phyloP scores from a whole-genome alignment of 53 echinoderm and acorn worm species.

The Paelopatides confundens region DNA sequence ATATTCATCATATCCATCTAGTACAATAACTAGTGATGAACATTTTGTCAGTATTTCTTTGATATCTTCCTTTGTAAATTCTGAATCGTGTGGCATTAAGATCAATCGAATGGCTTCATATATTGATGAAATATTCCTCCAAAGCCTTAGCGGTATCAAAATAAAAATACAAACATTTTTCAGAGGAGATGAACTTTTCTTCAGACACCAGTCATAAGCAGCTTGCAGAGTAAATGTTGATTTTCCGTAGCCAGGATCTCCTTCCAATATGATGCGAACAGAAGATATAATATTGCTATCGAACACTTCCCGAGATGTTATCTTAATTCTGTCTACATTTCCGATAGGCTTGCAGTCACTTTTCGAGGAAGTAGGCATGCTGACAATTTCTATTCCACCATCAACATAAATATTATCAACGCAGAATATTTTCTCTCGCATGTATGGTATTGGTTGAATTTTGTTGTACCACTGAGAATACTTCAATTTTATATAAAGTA shows the following conservation, averaged over 20 bases:
- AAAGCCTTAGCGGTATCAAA: neutral
- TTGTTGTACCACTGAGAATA: neutral
- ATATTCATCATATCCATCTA: conserved; percentile 7
- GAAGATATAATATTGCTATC: neutral
- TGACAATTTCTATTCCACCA: neutral
- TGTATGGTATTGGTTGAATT: neutral
- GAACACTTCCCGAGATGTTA: neutral
- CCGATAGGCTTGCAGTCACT: neutral
- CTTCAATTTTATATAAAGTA: too few relatives aligned
- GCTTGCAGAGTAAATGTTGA: neutral
- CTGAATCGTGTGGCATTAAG: neutral
- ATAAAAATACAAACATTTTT: neutral
- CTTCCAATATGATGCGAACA: neutral
- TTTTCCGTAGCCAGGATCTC: neutral
- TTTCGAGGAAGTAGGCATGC: too few relatives aligned
- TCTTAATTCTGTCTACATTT: too few relatives aligned
- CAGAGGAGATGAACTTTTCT: neutral
- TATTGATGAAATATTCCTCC: neutral
- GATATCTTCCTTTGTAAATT: neutral
- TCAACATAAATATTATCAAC: neutral
- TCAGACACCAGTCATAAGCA: neutral
- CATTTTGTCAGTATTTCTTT: neutral
- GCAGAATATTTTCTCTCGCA: neutral
- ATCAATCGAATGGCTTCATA: neutral
- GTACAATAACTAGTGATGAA: neutral